Evolutionary conservation across 2,888 invertebrate genomes (phyloP).

Genomic region (Caenorhabditis sulstoni): DNA sequence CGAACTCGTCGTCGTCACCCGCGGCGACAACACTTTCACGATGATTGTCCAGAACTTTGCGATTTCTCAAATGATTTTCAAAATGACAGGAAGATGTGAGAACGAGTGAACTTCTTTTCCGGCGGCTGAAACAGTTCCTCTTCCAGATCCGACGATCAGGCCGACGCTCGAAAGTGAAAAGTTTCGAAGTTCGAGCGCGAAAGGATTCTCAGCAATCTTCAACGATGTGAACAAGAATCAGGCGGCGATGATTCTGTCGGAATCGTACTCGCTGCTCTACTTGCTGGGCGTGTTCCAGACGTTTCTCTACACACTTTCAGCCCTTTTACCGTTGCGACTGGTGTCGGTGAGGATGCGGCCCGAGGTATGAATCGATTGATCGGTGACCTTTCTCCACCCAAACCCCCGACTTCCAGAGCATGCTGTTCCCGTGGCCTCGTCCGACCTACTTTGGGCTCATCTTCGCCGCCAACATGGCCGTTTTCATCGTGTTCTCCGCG

Average conservation of each 20-base stretch:
- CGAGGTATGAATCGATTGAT: neutral
- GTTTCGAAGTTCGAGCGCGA: neutral
- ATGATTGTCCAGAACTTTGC: slow-evolving; percentile 39
- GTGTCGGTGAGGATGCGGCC: slow-evolving; percentile 22
- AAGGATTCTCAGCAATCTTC: slow-evolving; percentile 37
- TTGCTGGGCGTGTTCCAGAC: slow-evolving; percentile 30
- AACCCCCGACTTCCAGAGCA: slow-evolving; percentile 22
- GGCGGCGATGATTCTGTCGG: slow-evolving; percentile 31
- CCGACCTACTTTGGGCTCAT: slow-evolving; percentile 27
- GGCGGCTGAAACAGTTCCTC: too few relatives aligned
- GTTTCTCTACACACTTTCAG: slow-evolving; percentile 30
- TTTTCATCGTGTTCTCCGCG: slow-evolving; percentile 15
- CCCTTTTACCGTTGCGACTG: slow-evolving; percentile 27
- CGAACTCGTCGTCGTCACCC: slow-evolving; percentile 23
- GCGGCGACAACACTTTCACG: slow-evolving; percentile 35
- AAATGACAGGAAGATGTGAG: slow-evolving; percentile 23
- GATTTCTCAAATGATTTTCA: slow-evolving; percentile 20
- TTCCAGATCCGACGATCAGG: slow-evolving; percentile 24
- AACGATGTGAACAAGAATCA: slow-evolving; percentile 32
- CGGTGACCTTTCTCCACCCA: too few relatives aligned
- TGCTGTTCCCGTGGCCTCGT: slow-evolving; percentile 39
- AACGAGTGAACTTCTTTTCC: neutral
- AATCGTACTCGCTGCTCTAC: slow-evolving; percentile 37
- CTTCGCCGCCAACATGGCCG: slow-evolving; percentile 6
- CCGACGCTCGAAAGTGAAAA: slow-evolving; percentile 28